phyloP scores from a whole-genome alignment of 2,113 vertebrate genomes.

The Vireo altiloquus region DNA sequence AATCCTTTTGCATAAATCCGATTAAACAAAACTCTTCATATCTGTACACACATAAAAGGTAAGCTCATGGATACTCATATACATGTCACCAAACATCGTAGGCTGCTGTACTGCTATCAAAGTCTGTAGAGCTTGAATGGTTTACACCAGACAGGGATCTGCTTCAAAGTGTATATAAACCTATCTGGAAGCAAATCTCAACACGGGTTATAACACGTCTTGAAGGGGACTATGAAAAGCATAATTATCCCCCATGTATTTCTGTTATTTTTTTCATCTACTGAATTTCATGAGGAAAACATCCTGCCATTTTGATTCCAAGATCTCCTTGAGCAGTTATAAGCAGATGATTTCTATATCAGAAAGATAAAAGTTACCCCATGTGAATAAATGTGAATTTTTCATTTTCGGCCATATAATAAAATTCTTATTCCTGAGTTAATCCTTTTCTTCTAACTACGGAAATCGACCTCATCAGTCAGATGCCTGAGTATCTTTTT shows the following conservation, averaged over 20 bases:
- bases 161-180: not conserved
- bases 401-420: not conserved
- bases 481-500: not conserved
- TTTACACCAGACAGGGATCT: not conserved
- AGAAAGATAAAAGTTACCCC: not conserved
- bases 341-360: not conserved
- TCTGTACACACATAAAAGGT: not conserved
- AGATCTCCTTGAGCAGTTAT: not conserved
- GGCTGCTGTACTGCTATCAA: not conserved
- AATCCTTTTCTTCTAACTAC: not conserved
- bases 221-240: not conserved
- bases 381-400: not conserved
- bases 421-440: not conserved
- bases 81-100: not conserved
- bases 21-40: not conserved
- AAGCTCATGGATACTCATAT: not conserved
- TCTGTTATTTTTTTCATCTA: not conserved
- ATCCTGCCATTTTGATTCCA: not conserved
- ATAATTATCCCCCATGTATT: not conserved
- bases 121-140: not conserved
- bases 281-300: not conserved
- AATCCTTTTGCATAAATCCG: not conserved
- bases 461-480: not conserved
- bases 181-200: not conserved
- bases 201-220: fast-evolving